Evolutionary conservation across 2,797 vertebrate species (phyloP).

Genomic region (Vipera latastei): DNA sequence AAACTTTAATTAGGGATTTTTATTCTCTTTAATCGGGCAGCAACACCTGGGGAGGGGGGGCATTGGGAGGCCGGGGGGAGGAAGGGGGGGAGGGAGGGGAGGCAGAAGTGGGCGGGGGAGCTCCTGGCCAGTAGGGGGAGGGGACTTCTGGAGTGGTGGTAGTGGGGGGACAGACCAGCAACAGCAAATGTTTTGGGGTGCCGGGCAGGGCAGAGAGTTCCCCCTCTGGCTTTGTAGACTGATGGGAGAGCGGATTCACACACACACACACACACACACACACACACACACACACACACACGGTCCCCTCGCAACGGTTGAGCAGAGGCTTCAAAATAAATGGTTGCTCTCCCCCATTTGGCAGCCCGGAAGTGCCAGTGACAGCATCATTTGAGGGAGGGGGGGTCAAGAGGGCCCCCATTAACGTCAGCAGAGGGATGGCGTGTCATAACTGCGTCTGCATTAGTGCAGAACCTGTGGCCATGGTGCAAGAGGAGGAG

Average conservation of each 20-base stretch:
- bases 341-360: too few relatives aligned
- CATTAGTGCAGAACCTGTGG: not conserved
- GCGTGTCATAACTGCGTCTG: not conserved
- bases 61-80: not conserved
- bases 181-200: too few relatives aligned
- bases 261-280: too few relatives aligned
- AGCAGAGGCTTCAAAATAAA: not conserved
- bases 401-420: not conserved
- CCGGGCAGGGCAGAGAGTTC: not conserved
- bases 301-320: not conserved
- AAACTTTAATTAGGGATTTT: not conserved
- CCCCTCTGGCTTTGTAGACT: not conserved
- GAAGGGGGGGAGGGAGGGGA: not conserved
- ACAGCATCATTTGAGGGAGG: not conserved
- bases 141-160: too few relatives aligned
- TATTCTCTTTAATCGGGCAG: not conserved
- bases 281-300: too few relatives aligned
- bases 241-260: not conserved
- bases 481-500: fast-evolving
- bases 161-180: too few relatives aligned
- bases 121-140: too few relatives aligned
- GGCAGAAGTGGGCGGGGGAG: not conserved
- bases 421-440: not conserved
- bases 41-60: not conserved
- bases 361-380: not conserved